Evolutionary conservation across 2,113 vertebrate genomes (phyloP).

Genomic region (Rhipidura dahli): DNA sequence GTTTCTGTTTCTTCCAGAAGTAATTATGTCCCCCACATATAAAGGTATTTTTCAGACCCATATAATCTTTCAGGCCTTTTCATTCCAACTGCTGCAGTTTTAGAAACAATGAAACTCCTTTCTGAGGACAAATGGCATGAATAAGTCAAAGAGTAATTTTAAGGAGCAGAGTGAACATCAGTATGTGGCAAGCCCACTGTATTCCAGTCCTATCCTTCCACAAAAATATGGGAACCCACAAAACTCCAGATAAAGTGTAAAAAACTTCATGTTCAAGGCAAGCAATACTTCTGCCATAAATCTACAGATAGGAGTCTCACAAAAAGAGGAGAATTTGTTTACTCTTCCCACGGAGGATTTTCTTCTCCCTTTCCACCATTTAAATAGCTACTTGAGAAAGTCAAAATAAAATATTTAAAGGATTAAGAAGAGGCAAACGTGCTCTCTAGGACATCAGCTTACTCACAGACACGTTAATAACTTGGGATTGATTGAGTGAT

Average conservation of each 20-base stretch:
- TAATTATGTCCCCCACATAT: conserved; percentile 1
- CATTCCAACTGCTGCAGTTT: neutral
- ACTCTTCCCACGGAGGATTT: neutral
- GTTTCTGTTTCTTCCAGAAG: neutral
- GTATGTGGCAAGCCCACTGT: neutral
- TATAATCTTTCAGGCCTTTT: conserved; percentile 12
- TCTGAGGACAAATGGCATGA: conserved; percentile 32
- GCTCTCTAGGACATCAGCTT: neutral
- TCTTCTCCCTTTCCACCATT: neutral
- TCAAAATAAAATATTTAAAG: neutral
- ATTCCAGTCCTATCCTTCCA: neutral
- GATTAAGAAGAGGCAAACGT: neutral
- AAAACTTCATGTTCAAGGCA: neutral
- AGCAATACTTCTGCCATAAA: neutral
- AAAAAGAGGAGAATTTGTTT: neutral
- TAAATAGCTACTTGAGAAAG: neutral
- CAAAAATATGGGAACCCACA: neutral
- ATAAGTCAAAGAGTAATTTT: conserved; percentile 51
- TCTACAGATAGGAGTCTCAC: neutral
- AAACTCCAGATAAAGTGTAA: neutral
- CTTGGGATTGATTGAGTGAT: neutral
- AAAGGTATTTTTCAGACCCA: neutral
- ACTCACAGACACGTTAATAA: neutral
- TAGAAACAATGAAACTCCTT: conserved; percentile 17
- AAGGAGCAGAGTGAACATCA: neutral